These are phyloP conservation scores for Orchesella cincta DNA, from an alignment of 1,140 invertebrate species.

Conservation along the genomic window DNA sequence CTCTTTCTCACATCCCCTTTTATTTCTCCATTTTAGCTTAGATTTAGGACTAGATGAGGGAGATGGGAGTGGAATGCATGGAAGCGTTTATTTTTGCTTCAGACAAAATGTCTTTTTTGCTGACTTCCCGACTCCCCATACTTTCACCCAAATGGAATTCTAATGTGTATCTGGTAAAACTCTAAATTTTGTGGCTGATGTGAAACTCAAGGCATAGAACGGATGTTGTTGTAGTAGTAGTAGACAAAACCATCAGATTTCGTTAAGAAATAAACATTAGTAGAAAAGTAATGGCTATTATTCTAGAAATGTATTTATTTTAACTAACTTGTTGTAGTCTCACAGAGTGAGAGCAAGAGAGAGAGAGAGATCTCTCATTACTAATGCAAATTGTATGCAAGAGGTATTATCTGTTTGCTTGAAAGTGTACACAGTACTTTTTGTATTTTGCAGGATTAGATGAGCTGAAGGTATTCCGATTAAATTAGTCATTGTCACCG, in stretches of 20 bases:
- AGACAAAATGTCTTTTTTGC: too few relatives aligned
- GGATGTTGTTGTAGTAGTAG: too few relatives aligned
- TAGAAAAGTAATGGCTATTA: constrained; percentile 3
- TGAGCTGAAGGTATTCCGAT: constrained; percentile 22
- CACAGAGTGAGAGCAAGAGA: not conserved
- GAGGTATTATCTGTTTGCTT: constrained; percentile 21
- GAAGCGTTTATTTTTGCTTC: too few relatives aligned
- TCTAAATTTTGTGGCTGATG: too few relatives aligned
- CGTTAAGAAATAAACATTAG: not conserved
- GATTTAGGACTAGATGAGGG: too few relatives aligned
- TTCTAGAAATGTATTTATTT: constrained; percentile 14
- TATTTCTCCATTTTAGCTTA: constrained; percentile 13
- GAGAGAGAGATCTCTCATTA: not conserved
- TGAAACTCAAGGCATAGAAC: too few relatives aligned
- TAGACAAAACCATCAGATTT: constrained; percentile 19
- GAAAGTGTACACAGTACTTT: constrained; percentile 14
- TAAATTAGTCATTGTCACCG: constrained; percentile 30
- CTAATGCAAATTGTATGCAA: constrained; percentile 19
- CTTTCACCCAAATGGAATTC: too few relatives aligned
- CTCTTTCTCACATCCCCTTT: not conserved
- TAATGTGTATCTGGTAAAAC: too few relatives aligned
- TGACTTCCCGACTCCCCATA: too few relatives aligned
- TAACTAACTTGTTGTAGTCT: not conserved
- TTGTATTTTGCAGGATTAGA: constrained; percentile 15
- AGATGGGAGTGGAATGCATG: too few relatives aligned